Evolutionary conservation across 2,888 invertebrate species (phyloP).

Genomic region (Lottia scabra): DNA sequence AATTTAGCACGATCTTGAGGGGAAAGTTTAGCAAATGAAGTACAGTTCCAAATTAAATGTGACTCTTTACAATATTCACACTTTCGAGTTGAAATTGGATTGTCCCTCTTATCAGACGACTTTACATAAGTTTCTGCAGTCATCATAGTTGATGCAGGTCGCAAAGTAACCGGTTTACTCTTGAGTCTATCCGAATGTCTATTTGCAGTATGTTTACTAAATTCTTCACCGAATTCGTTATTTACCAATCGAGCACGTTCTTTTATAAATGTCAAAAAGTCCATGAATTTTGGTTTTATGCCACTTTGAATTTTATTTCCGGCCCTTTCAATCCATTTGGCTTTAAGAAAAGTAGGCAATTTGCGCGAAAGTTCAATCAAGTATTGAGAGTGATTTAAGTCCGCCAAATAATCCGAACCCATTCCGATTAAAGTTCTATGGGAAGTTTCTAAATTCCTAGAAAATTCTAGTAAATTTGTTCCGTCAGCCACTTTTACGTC

Average conservation of each 20-base stretch:
- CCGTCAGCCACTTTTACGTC: background rate
- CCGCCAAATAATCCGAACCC: background rate
- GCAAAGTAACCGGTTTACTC: background rate
- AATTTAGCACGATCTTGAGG: background rate
- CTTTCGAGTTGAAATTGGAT: background rate
- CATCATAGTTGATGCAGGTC: background rate
- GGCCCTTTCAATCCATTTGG: background rate
- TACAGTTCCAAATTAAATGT: background rate
- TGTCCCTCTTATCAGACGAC: too few relatives aligned
- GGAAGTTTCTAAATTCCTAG: background rate
- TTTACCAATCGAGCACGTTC: too few relatives aligned
- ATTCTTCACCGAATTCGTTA: background rate
- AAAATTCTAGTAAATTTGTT: background rate
- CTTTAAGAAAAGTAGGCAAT: background rate
- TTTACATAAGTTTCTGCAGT: background rate
- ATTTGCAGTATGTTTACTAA: background rate
- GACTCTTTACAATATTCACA: background rate
- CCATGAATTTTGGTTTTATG: background rate
- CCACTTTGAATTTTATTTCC: background rate
- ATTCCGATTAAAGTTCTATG: background rate
- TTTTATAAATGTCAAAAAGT: background rate
- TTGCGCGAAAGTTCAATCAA: background rate
- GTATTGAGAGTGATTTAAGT: background rate
- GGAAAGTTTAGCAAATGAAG: background rate
- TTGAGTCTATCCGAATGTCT: background rate